These are phyloP conservation scores for Crocodylus rhombifer DNA, from an alignment of 2,797 vertebrate species.

Conservation along the genomic window DNA sequence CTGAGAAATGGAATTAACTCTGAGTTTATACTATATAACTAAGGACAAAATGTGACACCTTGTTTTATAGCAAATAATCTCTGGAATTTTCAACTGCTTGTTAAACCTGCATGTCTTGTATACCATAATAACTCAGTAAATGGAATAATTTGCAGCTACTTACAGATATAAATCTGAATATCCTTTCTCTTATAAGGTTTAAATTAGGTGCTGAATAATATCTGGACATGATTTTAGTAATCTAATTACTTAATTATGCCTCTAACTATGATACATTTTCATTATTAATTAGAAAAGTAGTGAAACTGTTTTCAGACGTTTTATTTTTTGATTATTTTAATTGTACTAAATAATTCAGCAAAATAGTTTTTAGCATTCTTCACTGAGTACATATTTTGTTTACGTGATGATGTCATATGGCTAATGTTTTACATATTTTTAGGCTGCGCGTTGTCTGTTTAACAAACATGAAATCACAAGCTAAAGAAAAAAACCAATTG, in stretches of 20 bases:
- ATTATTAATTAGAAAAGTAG: slow-evolving; percentile 24
- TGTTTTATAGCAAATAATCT: not conserved
- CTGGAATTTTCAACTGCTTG: slow-evolving; percentile 8
- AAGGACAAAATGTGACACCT: not conserved
- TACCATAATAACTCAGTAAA: not conserved
- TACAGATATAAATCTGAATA: not conserved
- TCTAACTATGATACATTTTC: slow-evolving; percentile 19
- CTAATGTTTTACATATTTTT: slow-evolving; percentile 21
- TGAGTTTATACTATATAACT: not conserved
- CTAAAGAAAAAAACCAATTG: slow-evolving; percentile 44
- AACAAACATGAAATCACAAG: slow-evolving; percentile 46
- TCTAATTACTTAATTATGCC: not conserved
- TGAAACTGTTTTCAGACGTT: slow-evolving; percentile 41
- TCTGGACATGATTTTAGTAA: slow-evolving; percentile 40
- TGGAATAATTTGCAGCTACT: not conserved
- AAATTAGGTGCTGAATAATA: slow-evolving; percentile 3
- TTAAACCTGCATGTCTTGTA: not conserved
- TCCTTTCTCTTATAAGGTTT: not conserved
- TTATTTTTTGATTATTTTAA: slow-evolving; percentile 49
- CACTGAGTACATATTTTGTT: not conserved
- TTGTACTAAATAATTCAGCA: slow-evolving; percentile 30
- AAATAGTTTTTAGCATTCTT: slow-evolving; percentile 35
- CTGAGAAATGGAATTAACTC: not conserved
- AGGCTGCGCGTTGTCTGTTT: slow-evolving; percentile 32
- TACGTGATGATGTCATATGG: not conserved